These are phyloP conservation scores for Lonchura striata DNA, from an alignment of 2,113 vertebrate species.

Conservation along the genomic window DNA sequence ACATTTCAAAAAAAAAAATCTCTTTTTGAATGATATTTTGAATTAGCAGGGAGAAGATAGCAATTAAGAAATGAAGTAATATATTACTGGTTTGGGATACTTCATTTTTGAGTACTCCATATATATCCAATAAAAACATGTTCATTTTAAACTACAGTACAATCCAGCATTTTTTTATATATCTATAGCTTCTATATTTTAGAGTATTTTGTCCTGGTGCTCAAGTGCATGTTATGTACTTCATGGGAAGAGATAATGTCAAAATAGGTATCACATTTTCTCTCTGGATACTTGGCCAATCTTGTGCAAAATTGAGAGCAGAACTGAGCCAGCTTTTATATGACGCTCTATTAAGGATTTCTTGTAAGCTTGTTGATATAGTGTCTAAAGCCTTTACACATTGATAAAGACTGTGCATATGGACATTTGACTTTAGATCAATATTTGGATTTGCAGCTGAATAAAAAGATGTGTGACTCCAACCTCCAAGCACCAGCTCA, in stretches of 20 bases:
- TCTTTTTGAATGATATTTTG: background rate
- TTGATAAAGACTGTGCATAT: background rate
- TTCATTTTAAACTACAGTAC: background rate
- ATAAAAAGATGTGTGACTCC: background rate
- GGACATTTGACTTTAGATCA: background rate
- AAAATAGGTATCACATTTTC: background rate
- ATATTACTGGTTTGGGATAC: background rate
- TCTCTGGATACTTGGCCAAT: background rate
- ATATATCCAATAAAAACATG: background rate
- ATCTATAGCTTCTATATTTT: background rate
- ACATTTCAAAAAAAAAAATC: background rate
- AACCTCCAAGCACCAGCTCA: background rate
- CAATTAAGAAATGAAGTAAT: background rate
- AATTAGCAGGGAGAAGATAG: background rate
- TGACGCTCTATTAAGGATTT: background rate
- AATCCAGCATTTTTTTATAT: background rate
- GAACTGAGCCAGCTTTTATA: background rate
- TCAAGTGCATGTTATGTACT: background rate
- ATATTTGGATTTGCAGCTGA: background rate
- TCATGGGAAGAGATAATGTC: background rate
- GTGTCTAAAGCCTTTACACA: background rate
- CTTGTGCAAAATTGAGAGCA: background rate
- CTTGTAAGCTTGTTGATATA: background rate
- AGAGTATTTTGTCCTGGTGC: background rate
- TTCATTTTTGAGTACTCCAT: background rate